Percentiles rank a stretch among this genome's conserved stretches.
Evolutionary conservation across 2,797 vertebrate genomes (phyloP).

Genomic region (Taenioides sp.): DNA sequence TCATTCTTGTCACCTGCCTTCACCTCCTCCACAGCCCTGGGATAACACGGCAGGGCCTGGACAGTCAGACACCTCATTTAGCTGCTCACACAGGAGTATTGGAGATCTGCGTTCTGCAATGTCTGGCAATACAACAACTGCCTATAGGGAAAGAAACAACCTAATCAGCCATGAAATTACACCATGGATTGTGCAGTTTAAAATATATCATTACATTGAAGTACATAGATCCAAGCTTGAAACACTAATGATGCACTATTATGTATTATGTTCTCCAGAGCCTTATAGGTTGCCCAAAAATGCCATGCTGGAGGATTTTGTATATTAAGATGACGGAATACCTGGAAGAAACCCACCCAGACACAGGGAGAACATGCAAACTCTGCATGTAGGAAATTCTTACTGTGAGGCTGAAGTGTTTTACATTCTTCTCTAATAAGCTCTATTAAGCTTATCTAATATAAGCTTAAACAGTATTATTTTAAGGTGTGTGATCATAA

Average conservation of each 20-base stretch:
- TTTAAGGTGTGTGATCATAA: neutral
- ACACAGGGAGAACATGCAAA: neutral
- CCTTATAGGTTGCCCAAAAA: no score
- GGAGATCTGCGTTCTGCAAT: slow-evolving; percentile 44
- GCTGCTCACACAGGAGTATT: slow-evolving; percentile 51
- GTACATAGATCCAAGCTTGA: neutral
- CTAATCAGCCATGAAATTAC: slow-evolving; percentile 39
- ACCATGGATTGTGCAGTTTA: slow-evolving; percentile 3
- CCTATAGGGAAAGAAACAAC: slow-evolving; percentile 6
- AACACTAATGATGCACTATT: neutral
- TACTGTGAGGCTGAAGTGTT: no score
- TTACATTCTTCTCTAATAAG: no score
- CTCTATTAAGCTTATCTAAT: no score
- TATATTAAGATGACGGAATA: neutral
- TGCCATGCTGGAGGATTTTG: no score
- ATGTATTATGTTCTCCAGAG: neutral
- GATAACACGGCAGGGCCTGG: slow-evolving; percentile 58
- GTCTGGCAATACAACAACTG: slow-evolving; percentile 40
- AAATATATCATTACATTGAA: slow-evolving; percentile 15
- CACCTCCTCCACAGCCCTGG: slow-evolving; percentile 66
- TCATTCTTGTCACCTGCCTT: slow-evolving; percentile 67
- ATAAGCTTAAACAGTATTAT: no score
- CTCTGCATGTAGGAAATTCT: no score
- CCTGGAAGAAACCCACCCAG: neutral
- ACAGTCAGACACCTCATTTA: slow-evolving; percentile 71